Conservation (phyloP, 2,888 invertebrate species). For the Harpalus rufipes region DNA sequence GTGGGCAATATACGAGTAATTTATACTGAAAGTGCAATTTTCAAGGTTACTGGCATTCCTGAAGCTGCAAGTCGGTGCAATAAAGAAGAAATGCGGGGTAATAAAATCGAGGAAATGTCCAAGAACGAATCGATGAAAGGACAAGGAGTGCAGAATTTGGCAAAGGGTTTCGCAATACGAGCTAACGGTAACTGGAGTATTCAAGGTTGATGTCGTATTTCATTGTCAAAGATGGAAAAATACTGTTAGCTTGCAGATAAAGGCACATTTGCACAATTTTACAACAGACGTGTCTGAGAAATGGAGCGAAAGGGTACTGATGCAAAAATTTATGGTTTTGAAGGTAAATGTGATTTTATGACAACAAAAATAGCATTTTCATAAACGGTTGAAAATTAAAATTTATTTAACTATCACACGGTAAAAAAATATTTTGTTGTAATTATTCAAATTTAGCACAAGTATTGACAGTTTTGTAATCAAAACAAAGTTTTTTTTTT, state of each 20-base stretch:
- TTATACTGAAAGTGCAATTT: constrained; percentile 65
- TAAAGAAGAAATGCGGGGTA: background rate
- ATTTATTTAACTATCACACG: too few species aligned
- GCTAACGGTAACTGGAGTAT: constrained; percentile 13
- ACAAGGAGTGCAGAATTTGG: constrained; percentile 38
- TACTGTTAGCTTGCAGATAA: background rate
- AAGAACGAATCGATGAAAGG: constrained; percentile 23
- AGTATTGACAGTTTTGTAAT: too few species aligned
- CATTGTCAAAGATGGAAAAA: background rate
- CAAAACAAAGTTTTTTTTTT: too few species aligned
- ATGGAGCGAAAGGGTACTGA: background rate
- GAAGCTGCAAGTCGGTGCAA: background rate
- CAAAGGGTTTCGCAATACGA: constrained; percentile 13
- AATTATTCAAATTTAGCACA: too few species aligned
- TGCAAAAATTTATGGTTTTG: background rate
- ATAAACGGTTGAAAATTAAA: too few species aligned
- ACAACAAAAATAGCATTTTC: background rate
- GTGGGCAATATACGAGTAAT: constrained; percentile 49
- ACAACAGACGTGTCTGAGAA: background rate
- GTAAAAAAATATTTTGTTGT: too few species aligned
- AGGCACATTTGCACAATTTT: background rate
- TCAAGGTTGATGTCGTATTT: constrained; percentile 31
- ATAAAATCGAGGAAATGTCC: background rate
- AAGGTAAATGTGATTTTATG: background rate
- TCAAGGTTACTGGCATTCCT: constrained; percentile 56